Evolutionary conservation across 2,888 invertebrate genomes (phyloP), one percentile per base, ranked within the genome.

Genomic region (Lycophotia porphyrea): DNA sequence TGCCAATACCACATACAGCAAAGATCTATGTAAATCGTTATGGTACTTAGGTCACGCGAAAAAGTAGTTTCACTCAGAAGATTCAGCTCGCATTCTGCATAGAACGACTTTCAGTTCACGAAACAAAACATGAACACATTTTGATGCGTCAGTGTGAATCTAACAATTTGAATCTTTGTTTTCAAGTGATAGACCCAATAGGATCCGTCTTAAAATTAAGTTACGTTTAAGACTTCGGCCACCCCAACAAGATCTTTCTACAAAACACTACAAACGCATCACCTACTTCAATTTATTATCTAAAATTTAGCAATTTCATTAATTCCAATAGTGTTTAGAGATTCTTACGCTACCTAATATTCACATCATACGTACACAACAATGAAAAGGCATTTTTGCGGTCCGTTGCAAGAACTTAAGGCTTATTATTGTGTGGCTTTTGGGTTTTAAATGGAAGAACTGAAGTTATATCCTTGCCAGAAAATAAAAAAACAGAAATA

Each of bases 321-420:
- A 84, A 85, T 85, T 87, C 84, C 81, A 58, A 81, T 78, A 82
- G 79, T 85, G 73, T 87, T 81, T 78, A 88, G 92, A 93, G 93
- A 94, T 94, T 94, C 92, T 92, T 93, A 94, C 84, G 88, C 92
- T 93, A 94, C 34, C 80, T 90, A 90, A 86, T 89, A 91, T 92
- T 90, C 89, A 91, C 89, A 92, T 87, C 83, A 86, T 87, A 90
- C 86, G 73, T 89, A 90, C 91, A 94, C 92, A 93, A 94, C 93
- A 90, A 92, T 91, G 81, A 90, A 93, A 95, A 95, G 94, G 94
- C 95, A 94, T 94, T 86, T 92, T 92, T 90, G 90, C 91, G 90
- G 93, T 86, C 91, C 90, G 85, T 84, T 87, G 88, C 88, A 89
- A 79, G 85, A 36, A 89, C 55, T 47, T 88, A 87, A 80, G 84